A percentile compares a stretch with the other conserved stretches of the same genome.
Evolutionary conservation across 1,140 invertebrate species (phyloP).

Genomic region (Nymphalis io): DNA sequence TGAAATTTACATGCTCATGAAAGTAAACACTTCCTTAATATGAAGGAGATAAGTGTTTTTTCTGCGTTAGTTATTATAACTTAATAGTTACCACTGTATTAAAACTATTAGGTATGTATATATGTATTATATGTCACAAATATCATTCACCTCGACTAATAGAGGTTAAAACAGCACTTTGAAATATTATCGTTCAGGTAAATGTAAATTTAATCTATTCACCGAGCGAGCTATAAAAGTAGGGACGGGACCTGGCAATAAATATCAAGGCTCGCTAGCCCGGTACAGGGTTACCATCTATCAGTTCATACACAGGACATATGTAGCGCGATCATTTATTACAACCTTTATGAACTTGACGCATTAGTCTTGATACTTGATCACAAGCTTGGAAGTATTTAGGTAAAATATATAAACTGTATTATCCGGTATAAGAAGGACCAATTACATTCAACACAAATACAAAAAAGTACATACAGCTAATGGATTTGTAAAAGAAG

Average conservation of each 20-base stretch:
- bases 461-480: too few species aligned
- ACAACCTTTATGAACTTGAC: too few species aligned
- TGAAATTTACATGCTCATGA: too few species aligned
- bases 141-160: conserved; percentile 1
- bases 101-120: not conserved
- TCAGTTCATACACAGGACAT: not conserved
- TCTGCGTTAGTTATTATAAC: too few species aligned
- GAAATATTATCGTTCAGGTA: conserved; percentile 28
- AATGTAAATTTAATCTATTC: conserved; percentile 34
- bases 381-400: not conserved
- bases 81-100: not conserved
- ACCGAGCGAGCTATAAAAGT: conserved; percentile 32
- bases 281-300: conserved; percentile 14
- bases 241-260: conserved; percentile 23
- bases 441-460: too few species aligned
- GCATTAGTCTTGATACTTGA: too few species aligned
- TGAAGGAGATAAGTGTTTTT: too few species aligned
- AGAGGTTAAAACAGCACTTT: conserved; percentile 19
- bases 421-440: too few species aligned
- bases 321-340: not conserved
- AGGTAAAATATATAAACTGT: conserved; percentile 6
- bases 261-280: conserved; percentile 25
- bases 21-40: too few species aligned
- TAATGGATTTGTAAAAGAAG: too few species aligned
- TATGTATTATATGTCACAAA: not conserved